These are phyloP conservation scores for Melanocharis versteri DNA, from an alignment of 2,113 vertebrate genomes.

Conservation along the genomic window DNA sequence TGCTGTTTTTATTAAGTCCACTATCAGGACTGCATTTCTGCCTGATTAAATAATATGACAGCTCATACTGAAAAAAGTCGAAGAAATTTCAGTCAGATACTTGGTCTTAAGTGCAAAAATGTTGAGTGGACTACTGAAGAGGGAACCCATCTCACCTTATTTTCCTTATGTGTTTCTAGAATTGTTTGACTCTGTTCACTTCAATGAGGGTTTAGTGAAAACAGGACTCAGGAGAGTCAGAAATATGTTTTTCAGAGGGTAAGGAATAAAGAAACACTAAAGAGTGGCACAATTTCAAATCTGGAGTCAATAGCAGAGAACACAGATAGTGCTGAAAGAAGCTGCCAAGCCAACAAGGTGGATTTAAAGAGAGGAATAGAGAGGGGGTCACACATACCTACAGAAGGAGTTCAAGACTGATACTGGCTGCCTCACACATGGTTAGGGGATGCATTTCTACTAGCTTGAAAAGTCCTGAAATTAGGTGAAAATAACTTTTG, in stretches of 20 bases:
- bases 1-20: not conserved
- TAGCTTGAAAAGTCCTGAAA: not conserved
- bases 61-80: not conserved
- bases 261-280: not conserved
- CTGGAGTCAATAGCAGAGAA: not conserved
- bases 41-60: not conserved
- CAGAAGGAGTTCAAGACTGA: not conserved
- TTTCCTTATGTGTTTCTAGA: not conserved
- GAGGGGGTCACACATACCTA: not conserved
- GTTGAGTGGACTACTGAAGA: not conserved
- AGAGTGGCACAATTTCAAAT: not conserved
- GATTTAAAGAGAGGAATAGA: not conserved
- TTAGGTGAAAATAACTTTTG: not conserved
- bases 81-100: not conserved
- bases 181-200: not conserved
- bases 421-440: not conserved
- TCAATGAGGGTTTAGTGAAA: not conserved
- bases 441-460: not conserved
- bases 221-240: not conserved
- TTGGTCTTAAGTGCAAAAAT: not conserved
- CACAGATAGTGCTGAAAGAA: not conserved
- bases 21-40: not conserved
- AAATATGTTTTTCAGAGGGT: not conserved
- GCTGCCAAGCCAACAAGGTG: not conserved
- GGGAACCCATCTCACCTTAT: not conserved